Evolutionary conservation across 2,797 vertebrate genomes (phyloP), one percentile per base, ranked within the genome.

Genomic region (Halcyon smyrnensis): DNA sequence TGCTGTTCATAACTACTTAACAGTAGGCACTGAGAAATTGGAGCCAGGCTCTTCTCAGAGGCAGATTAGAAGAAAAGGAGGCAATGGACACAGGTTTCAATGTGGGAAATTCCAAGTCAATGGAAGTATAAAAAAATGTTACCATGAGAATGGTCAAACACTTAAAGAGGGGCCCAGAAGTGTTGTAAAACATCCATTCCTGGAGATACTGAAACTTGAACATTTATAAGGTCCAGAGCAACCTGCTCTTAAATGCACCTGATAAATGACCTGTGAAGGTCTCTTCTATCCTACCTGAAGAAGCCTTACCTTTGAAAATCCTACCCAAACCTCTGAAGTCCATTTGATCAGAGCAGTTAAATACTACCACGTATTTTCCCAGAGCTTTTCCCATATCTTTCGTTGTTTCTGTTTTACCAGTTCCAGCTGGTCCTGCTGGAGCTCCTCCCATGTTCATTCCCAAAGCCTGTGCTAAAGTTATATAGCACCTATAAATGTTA

Each of bases 301-400:
- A 86, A 82, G 21, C 19, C 96, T 97, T 97, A 97, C 99, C 99
- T 99, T 99, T 99, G 97, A 99, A 99, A 97, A 99, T 99, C 73
- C 99, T 98, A 32, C 98, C 99, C 73, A 99, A 97, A 81, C 99
- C 99, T 98, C 99, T 98, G 97, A 98, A 99, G 97, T 99, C 99
- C 99, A 99, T 99, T 88, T 99, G 99, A 94, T 99, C 99, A 7
- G 98, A 99, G 90, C 99, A 99, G 96, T 99, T 99, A 94, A 99
- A 99, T n/a, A 99, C 99, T 12, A 99, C 98, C 21, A 99, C 99
- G 0, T 98, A 99, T 95, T 99, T 99, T 86, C 99, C 99, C 60
- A 99, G 96, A 78, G 98, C 98, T 37, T 98, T 98, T 91, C 99
- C 99, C 98, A 99, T 99, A 92, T 99, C 99, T 97, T 99, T 99